Percentiles rank a stretch among this genome's conserved stretches.
Conservation (phyloP, 1,140 invertebrate species). For the Psilanteris sp. region DNA sequence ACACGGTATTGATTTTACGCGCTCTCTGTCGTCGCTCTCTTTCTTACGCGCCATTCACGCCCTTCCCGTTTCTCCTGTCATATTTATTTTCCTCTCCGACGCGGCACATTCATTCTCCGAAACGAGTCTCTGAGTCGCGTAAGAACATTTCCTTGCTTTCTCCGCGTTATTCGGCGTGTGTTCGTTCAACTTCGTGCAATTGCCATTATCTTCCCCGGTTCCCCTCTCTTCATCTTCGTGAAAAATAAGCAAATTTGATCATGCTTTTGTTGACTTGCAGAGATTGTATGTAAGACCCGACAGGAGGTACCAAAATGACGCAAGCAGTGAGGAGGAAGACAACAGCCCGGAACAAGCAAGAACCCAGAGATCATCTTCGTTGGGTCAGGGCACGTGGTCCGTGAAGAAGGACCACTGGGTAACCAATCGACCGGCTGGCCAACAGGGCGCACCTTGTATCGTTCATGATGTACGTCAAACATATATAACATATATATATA, state of each 20-base stretch:
- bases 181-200: neutral
- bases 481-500: no score
- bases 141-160: no score
- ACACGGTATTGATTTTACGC: no score
- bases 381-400: constrained; percentile 87
- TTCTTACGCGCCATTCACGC: constrained; percentile 44
- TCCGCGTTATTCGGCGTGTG: no score
- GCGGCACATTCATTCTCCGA: neutral
- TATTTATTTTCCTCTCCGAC: constrained; percentile 38
- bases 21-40: constrained; percentile 30
- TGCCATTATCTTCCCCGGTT: no score
- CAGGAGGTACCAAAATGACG: constrained; percentile 68
- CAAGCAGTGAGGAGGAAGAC: constrained; percentile 75
- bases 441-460: constrained; percentile 42
- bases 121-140: neutral
- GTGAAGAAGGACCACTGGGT: constrained; percentile 81
- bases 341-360: constrained; percentile 67
- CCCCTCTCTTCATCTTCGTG: no score
- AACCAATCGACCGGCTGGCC: constrained; percentile 76
- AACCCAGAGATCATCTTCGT: constrained; percentile 70
- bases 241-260: neutral
- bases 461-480: constrained; percentile 60
- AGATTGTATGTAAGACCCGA: constrained; percentile 49
- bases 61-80: constrained; percentile 46
- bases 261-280: constrained; percentile 16